Percentiles rank a stretch among this genome's conserved stretches.
Evolutionary conservation across 2,797 vertebrate species (phyloP).

Genomic region (Eurystomus glaucurus): DNA sequence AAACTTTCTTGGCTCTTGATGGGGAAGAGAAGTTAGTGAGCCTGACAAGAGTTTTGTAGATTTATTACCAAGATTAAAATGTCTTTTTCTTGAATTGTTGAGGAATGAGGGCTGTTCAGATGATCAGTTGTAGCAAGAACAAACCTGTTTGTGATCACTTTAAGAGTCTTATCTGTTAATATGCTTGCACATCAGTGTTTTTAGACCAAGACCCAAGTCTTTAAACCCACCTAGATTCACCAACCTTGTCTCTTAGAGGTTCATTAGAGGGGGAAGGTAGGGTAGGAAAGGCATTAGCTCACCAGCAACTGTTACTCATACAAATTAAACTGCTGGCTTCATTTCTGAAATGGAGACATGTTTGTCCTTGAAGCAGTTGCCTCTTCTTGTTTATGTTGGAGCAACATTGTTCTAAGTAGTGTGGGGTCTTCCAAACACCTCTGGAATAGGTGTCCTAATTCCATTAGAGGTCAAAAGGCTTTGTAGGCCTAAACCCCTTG

Average conservation of each 20-base stretch:
- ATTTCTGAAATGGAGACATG: accelerated
- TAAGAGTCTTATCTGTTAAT: background rate
- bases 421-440: slow-evolving; percentile 12
- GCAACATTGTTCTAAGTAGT: background rate
- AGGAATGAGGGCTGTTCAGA: background rate
- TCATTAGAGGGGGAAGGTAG: background rate
- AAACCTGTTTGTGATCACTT: background rate
- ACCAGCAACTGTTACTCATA: background rate
- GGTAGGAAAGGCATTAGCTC: background rate
- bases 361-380: background rate
- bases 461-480: slow-evolving; percentile 23
- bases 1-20: background rate
- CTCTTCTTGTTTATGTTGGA: background rate
- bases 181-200: background rate
- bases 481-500: background rate
- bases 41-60: background rate
- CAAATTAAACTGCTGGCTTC: background rate
- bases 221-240: background rate
- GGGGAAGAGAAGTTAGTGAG: background rate
- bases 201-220: background rate
- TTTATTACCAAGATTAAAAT: background rate
- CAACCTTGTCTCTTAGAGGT: background rate
- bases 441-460: slow-evolving; percentile 45
- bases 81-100: background rate
- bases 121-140: background rate